Base-by-base conservation (phyloP, 2,113 vertebrate genomes). In the Macquaria ambigua region DNA sequence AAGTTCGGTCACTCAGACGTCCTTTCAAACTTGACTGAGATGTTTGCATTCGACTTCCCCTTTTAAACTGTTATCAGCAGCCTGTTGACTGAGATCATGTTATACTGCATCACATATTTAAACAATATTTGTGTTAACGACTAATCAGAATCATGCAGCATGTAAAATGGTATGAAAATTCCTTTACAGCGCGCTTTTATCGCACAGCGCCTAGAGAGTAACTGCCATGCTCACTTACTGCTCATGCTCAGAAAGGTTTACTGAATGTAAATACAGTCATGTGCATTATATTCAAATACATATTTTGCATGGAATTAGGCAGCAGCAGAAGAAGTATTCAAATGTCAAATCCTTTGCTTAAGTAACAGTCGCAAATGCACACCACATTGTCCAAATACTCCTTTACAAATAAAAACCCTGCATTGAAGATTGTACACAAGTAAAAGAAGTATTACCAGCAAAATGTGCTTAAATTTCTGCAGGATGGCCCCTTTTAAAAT, bases 1-100 rank as follows among this genome's bases (percentile, higher is more conserved):
- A 84, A 66, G 81, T 87, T 81, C 1, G 86, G 86, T 69, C 91
- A 83, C 74, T 88, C 82, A 78, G 76, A 77, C 18, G 11, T 88
- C 80, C 77, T 82, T 82, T 88, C 71, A 81, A 64, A 85, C 70
- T 61, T 71, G 82, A 85, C 79, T 25, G 74, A 79, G 66, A 72
- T 75, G 59, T 85, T 89, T 50, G 81, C 79, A 15, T 69, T 79
- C 1, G 9, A 56, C 48, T 77, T 83, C 64, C 46, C 63, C 62
- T 58, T 79, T 84, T 53, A 70, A 63, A 70, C 70, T 11, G 8
- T 67, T 78, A 79, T 81, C 62, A 64, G 74, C 58, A 20, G 79
- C 76, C 72, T 64, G 23, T 72, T 77, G 85, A 71, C 31, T 1
- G 11, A 82, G 53, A n/a, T 5, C 9, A 4, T 23, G 21, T 79